These are phyloP conservation scores for Nomada hirtipes DNA, from an alignment of 2,888 invertebrate species.

Conservation along the genomic window DNA sequence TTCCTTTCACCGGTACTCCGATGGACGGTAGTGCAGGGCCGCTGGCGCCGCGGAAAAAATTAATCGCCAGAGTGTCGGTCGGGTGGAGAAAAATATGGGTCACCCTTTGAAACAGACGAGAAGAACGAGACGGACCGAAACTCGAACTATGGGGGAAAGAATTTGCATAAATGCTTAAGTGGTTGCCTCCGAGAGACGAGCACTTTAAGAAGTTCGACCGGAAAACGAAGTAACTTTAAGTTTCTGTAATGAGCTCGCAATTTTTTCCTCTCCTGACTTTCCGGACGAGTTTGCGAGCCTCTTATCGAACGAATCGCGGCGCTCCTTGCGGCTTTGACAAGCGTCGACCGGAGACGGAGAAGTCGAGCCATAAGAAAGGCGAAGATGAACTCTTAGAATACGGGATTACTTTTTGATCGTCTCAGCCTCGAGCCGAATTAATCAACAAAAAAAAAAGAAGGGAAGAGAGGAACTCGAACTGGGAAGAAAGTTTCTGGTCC, in stretches of 20 bases:
- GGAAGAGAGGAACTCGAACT: background rate
- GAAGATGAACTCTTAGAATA: slow-evolving; percentile 46
- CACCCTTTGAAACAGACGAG: slow-evolving; percentile 15
- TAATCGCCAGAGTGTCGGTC: slow-evolving; percentile 3
- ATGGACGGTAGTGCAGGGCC: background rate
- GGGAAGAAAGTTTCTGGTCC: slow-evolving; percentile 24
- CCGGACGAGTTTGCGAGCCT: slow-evolving; percentile 36
- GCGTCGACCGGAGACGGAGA: slow-evolving; percentile 14
- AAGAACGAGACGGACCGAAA: slow-evolving; percentile 7
- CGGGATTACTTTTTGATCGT: slow-evolving; percentile 59
- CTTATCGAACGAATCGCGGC: slow-evolving; percentile 36
- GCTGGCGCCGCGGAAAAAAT: background rate
- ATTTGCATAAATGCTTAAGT: slow-evolving; percentile 61
- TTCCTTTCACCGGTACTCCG: background rate
- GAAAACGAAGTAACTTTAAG: slow-evolving; percentile 49
- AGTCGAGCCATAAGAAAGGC: slow-evolving; percentile 37
- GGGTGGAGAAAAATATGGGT: slow-evolving; percentile 15
- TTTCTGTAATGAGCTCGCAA: slow-evolving; percentile 55
- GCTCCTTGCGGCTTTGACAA: slow-evolving; percentile 28
- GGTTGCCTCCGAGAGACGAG: slow-evolving; percentile 17
- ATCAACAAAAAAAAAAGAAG: slow-evolving; percentile 13
- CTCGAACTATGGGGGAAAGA: slow-evolving; percentile 13
- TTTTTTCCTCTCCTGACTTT: slow-evolving; percentile 27
- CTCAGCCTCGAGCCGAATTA: slow-evolving; percentile 42
- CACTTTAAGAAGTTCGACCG: slow-evolving; percentile 27